A percentile compares a stretch with the other conserved stretches of the same genome.
phyloP scores from a whole-genome alignment of 53 echinoderm and acorn worm species.

The Crossaster papposus region DNA sequence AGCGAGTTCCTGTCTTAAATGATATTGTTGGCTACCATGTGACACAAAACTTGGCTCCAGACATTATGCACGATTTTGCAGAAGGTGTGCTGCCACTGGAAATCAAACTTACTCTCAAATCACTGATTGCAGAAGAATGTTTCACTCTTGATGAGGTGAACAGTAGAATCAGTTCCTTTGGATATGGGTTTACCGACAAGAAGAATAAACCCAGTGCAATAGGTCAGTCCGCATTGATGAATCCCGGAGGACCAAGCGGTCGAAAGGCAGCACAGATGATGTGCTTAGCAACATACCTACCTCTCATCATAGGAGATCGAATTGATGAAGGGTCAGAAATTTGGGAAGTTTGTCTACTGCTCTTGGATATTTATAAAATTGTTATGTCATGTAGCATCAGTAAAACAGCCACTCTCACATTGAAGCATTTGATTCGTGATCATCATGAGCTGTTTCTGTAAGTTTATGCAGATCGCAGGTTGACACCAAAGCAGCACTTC shows the following conservation, averaged over 20 bases:
- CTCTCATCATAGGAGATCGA: conserved; percentile 64
- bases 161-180: conserved; percentile 44
- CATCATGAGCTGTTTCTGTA: conserved; percentile 56
- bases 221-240: not conserved
- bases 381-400: conserved; percentile 57
- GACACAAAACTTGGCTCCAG: conserved; percentile 25
- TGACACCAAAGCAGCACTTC: conserved; percentile 71
- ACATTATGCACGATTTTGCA: conserved; percentile 65
- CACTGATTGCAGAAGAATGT: conserved; percentile 8
- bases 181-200: conserved; percentile 60
- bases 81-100: conserved; percentile 61
- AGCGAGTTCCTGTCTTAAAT: conserved; percentile 38
- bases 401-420: conserved; percentile 19
- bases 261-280: conserved; percentile 66
- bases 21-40: conserved; percentile 52
- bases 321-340: conserved; percentile 30
- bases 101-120: conserved; percentile 23
- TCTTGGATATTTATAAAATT: conserved; percentile 61
- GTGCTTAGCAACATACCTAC: conserved; percentile 54
- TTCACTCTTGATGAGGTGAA: conserved; percentile 26
- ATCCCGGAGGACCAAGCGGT: conserved; percentile 54
- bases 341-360: conserved; percentile 45
- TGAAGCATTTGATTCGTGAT: conserved; percentile 57
- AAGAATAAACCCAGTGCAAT: conserved; percentile 56
- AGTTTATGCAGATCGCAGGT: conserved; percentile 22